phyloP scores from a whole-genome alignment of 1,140 invertebrate genomes.

The Bombus terrestris region DNA sequence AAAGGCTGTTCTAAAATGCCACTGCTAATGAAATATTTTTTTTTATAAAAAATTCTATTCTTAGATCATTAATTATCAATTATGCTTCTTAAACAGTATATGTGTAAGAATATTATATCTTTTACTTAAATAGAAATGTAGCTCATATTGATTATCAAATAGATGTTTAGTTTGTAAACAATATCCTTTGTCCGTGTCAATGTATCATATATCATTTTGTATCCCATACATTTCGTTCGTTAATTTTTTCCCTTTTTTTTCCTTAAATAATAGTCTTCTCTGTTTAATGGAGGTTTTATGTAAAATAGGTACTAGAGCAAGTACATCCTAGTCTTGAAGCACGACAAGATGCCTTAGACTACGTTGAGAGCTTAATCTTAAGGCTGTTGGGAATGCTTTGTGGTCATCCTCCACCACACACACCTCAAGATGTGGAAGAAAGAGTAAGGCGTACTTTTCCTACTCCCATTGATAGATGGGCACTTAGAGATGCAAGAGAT shows the following conservation, averaged over 20 bases:
- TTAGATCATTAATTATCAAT: neutral
- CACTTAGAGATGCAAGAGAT: slow-evolving; percentile 93
- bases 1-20: neutral
- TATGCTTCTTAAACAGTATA: neutral
- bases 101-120: neutral
- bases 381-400: slow-evolving; percentile 94
- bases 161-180: neutral
- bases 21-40: neutral
- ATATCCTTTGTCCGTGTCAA: neutral
- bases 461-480: slow-evolving; percentile 96
- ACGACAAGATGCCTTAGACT: slow-evolving; percentile 95
- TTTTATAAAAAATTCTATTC: neutral
- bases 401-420: slow-evolving; percentile 91
- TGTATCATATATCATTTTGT: neutral
- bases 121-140: neutral
- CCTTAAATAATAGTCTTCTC: neutral
- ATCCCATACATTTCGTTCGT: neutral
- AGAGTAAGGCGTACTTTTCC: slow-evolving; percentile 95
- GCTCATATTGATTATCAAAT: neutral
- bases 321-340: slow-evolving; percentile 94
- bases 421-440: slow-evolving; percentile 95
- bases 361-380: slow-evolving; percentile 95
- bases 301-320: slow-evolving; percentile 91
- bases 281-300: neutral
- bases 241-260: neutral